These are phyloP conservation scores for Pterocles gutturalis DNA, from an alignment of 2,113 vertebrate species.

Conservation along the genomic window DNA sequence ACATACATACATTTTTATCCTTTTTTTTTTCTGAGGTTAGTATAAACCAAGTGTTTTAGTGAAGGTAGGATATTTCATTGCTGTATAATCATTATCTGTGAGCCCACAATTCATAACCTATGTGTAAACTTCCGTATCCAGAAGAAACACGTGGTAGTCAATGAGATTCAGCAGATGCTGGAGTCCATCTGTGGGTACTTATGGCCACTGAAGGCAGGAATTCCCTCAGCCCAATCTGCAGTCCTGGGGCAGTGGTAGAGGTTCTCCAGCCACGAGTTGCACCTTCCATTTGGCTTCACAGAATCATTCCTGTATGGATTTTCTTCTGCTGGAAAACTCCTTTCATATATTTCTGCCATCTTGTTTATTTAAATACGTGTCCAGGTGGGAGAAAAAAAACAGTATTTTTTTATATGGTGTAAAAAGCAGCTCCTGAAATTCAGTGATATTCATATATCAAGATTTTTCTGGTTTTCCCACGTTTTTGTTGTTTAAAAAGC, in stretches of 20 bases:
- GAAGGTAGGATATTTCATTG: background rate
- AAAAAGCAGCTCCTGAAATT: background rate
- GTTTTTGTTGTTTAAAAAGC: background rate
- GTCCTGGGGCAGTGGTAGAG: background rate
- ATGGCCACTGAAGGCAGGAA: background rate
- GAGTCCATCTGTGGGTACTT: background rate
- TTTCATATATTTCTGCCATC: background rate
- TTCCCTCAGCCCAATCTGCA: background rate
- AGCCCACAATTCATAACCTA: background rate
- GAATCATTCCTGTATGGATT: background rate
- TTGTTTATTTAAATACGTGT: background rate
- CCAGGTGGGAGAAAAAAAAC: background rate
- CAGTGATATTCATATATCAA: background rate
- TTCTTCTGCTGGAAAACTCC: background rate
- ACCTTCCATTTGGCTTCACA: background rate
- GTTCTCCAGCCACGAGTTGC: background rate
- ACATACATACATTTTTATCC: background rate
- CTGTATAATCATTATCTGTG: accelerated
- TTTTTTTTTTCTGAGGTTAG: background rate
- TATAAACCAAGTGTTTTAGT: background rate
- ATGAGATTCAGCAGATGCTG: background rate
- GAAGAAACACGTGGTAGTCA: background rate
- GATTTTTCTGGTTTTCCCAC: background rate
- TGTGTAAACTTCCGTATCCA: background rate
- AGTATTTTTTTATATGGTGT: background rate